Percentiles rank a stretch among this genome's conserved stretches.
phyloP scores from a whole-genome alignment of 1,140 invertebrate species.

The Leptonema lineaticorne region DNA sequence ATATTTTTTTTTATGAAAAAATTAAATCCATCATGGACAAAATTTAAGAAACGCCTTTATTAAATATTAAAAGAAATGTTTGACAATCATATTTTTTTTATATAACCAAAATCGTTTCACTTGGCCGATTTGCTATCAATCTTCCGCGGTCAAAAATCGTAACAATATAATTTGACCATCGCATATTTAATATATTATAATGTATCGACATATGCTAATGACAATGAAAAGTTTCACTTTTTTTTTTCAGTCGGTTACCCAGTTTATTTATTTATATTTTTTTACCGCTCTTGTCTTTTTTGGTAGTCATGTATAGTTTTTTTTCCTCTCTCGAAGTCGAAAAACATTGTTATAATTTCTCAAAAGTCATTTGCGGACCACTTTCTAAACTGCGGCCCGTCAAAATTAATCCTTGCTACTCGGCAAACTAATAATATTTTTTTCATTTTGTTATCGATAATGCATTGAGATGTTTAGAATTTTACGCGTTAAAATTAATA shows the following conservation, averaged over 20 bases:
- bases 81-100: constrained; percentile 24
- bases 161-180: no score
- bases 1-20: no score
- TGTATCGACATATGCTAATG: constrained; percentile 21
- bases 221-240: constrained; percentile 22
- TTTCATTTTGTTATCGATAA: no score
- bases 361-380: not conserved
- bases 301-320: not conserved
- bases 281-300: not conserved
- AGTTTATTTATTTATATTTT: not conserved
- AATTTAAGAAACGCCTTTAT: no score
- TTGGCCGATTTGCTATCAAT: not conserved
- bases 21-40: no score
- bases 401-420: not conserved
- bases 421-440: no score
- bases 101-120: not conserved
- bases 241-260: not conserved
- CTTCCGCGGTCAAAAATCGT: not conserved
- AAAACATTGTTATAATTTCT: not conserved
- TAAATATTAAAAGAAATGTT: no score
- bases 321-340: no score
- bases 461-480: no score
- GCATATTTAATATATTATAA: no score
- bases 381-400: not conserved
- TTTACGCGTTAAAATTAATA: no score